A percentile compares a stretch with the other conserved stretches of the same genome.
phyloP scores from a whole-genome alignment of 2,797 vertebrate genomes.

The Sebastes cheni region DNA sequence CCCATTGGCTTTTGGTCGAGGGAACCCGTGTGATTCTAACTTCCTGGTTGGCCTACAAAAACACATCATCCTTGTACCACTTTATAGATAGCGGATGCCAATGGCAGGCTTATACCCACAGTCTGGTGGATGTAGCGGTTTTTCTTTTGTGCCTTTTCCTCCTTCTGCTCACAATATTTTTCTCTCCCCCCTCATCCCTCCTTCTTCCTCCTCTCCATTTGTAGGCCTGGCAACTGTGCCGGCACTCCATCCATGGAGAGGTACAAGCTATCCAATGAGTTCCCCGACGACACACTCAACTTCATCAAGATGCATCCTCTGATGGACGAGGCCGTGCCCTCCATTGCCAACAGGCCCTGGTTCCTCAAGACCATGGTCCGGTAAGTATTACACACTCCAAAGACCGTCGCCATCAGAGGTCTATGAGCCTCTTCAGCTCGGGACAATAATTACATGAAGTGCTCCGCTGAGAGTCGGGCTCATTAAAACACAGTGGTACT shows the following conservation, averaged over 20 bases:
- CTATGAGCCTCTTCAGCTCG: slow-evolving; percentile 46
- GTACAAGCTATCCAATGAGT: slow-evolving; percentile 94
- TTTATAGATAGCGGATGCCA: background rate
- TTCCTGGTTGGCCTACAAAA: too few relatives aligned
- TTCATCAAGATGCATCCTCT: slow-evolving; percentile 99
- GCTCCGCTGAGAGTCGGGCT: slow-evolving; percentile 59
- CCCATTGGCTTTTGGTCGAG: too few relatives aligned
- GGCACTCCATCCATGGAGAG: slow-evolving; percentile 89
- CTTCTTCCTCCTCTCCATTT: slow-evolving; percentile 29
- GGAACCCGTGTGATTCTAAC: too few relatives aligned
- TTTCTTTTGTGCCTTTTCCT: slow-evolving; percentile 22
- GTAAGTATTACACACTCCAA: slow-evolving; percentile 79
- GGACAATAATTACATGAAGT: slow-evolving; percentile 67
- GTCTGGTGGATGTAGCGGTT: background rate
- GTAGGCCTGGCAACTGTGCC: slow-evolving; percentile 94
- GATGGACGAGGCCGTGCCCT: slow-evolving; percentile 97
- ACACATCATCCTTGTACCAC: too few relatives aligned
- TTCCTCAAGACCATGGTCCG: slow-evolving; percentile 99
- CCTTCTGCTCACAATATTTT: background rate
- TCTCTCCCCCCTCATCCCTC: background rate
- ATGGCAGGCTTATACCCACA: background rate
- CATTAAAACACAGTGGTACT: slow-evolving; percentile 65
- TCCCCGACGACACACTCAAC: slow-evolving; percentile 97
- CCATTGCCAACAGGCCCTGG: slow-evolving; percentile 94
- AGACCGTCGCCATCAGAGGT: slow-evolving; percentile 16